Percentiles rank a stretch among this genome's conserved stretches.
Evolutionary conservation across 2,888 invertebrate species (phyloP).

Genomic region (Myathropa florea): DNA sequence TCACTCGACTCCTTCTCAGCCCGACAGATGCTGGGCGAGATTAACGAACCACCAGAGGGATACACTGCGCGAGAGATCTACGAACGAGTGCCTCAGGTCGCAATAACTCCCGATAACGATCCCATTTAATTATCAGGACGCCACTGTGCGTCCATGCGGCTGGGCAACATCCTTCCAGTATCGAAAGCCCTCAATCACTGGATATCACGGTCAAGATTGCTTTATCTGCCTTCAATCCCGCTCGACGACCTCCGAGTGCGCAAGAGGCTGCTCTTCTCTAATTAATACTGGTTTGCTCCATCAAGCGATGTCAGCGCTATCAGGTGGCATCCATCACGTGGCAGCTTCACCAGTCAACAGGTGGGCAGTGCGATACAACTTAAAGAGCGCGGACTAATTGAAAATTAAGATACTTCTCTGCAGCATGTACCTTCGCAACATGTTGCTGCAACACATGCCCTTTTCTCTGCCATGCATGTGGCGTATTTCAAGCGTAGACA

Average conservation of each 20-base stretch:
- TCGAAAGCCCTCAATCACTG: conserved; percentile 39
- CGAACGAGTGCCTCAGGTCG: not conserved
- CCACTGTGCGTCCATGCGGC: conserved; percentile 40
- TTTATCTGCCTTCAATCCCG: not conserved
- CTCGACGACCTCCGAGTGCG: conserved; percentile 43
- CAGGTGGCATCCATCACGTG: conserved; percentile 53
- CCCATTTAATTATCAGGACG: not conserved
- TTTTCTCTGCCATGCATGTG: no score
- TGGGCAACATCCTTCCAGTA: conserved; percentile 29
- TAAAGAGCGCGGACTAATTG: conserved; percentile 34
- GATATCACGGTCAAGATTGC: not conserved
- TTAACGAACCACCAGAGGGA: not conserved
- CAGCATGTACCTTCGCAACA: not conserved
- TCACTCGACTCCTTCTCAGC: not conserved
- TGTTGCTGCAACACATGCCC: conserved; percentile 35
- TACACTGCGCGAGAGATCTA: not conserved
- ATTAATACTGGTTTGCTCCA: conserved; percentile 58
- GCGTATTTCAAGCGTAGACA: conserved; percentile 11
- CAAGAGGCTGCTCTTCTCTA: conserved; percentile 36
- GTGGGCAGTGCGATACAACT: conserved; percentile 48
- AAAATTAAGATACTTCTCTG: conserved; percentile 22
- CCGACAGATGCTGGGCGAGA: not conserved
- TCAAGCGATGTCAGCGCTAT: conserved; percentile 53
- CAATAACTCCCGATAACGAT: not conserved
- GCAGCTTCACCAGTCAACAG: conserved; percentile 18